Percentiles rank a stretch among this genome's conserved stretches.
These are phyloP conservation scores for Patella depressa DNA, from an alignment of 2,888 invertebrate species.

Conservation along the genomic window DNA sequence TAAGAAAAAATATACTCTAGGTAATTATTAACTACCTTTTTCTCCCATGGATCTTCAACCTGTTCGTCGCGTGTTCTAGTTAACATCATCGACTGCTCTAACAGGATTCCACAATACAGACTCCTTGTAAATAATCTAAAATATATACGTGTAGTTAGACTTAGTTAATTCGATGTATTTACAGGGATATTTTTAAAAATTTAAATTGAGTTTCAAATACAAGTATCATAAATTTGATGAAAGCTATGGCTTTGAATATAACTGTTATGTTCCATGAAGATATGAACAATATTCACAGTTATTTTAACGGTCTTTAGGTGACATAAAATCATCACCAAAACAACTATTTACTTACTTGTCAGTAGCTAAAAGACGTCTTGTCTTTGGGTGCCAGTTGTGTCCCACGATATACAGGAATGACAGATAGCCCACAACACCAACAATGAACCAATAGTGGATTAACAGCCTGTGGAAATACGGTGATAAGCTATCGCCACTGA, in stretches of 20 bases:
- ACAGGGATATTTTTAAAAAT: too few species aligned
- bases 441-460: slow-evolving; percentile 39
- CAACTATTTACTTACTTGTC: slow-evolving; percentile 46
- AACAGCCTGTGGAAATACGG: slow-evolving; percentile 27
- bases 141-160: slow-evolving; percentile 19
- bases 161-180: too few species aligned
- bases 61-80: slow-evolving; percentile 88
- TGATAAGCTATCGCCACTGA: slow-evolving; percentile 84
- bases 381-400: slow-evolving; percentile 53
- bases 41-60: slow-evolving; percentile 33
- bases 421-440: slow-evolving; percentile 43
- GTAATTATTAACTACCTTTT: slow-evolving; percentile 25
- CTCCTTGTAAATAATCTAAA: slow-evolving; percentile 87
- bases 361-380: slow-evolving; percentile 50
- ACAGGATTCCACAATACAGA: slow-evolving; percentile 92
- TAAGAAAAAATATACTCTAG: too few species aligned
- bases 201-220: too few species aligned
- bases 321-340: not conserved
- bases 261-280: too few species aligned
- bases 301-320: not conserved
- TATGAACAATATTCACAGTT: too few species aligned
- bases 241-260: too few species aligned
- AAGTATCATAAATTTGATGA: too few species aligned
- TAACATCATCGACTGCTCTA: slow-evolving; percentile 94
- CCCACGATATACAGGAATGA: slow-evolving; percentile 52